Evolutionary conservation across 92 coral and sea anemone species (phyloP).

Genomic region (Montipora capitata): DNA sequence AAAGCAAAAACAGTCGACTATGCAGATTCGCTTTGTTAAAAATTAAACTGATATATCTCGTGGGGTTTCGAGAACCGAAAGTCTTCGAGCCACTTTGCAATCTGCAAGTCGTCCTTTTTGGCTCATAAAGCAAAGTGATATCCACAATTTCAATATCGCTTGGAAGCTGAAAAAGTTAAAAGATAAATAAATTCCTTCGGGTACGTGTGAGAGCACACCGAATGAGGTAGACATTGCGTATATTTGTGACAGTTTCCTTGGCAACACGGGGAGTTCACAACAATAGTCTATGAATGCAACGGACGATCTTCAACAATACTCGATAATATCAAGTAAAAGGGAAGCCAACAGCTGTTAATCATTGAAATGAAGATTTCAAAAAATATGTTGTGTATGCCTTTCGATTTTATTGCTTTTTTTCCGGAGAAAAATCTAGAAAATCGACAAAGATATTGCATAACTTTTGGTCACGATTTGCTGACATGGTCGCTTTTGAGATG

Average conservation of each 20-base stretch:
- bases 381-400: background rate
- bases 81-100: too few relatives aligned
- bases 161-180: too few relatives aligned
- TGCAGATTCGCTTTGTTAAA: too few relatives aligned
- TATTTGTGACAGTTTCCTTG: slow-evolving; percentile 9
- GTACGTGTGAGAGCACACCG: background rate
- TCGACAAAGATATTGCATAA: background rate
- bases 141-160: too few relatives aligned
- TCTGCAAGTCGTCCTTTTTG: too few relatives aligned
- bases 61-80: too few relatives aligned
- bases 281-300: too few relatives aligned
- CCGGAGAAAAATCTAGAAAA: slow-evolving; percentile 7
- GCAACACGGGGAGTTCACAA: background rate
- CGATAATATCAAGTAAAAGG: background rate
- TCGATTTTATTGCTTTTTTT: background rate
- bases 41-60: too few relatives aligned
- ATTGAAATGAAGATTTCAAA: background rate
- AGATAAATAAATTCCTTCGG: background rate
- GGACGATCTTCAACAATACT: background rate
- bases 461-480: background rate
- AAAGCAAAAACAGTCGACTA: too few relatives aligned
- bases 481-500: background rate
- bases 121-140: too few relatives aligned
- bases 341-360: background rate
- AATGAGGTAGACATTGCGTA: background rate